Base-by-base conservation (phyloP, 2,113 vertebrate genomes). In the Lamprologus ornatipinnis region DNA sequence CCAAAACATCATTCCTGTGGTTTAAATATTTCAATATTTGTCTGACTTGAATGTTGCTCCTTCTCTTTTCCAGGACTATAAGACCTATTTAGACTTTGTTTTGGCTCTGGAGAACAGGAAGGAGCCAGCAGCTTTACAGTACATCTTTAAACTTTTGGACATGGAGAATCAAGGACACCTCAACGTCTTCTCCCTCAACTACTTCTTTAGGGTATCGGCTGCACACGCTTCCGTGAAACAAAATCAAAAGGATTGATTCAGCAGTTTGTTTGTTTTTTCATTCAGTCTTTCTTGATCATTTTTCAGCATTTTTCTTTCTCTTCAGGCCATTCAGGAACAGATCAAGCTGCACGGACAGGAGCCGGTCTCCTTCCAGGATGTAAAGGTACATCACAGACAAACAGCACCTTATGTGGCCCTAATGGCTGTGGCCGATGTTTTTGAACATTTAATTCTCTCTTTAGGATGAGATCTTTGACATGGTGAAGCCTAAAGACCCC, bases 401-500 rank as follows among this genome's bases (percentile, higher is more conserved):
- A 55, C 17, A 2, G 17, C 49, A 19, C 12, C 49, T 82, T 49
- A 40, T 53, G n/a, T 10, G 4, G 15, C 53, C 4, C 0, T 45
- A 75, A 78, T 23, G 19, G 7, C 33, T 0, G n/a, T 26, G 8
- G 5, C 0, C 1, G 1, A 6, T 79, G 6, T 28, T 53, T 23
- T 33, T 65, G 3, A 80, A 2, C 21, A 6, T 53, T 54, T 1
- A 31, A 49, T 83, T 91, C 26, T 84, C 49, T 88, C 92, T 88
- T 40, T 78, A 99, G 98, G 99, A 99, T 96, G 99, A 99, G 96
- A 99, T 99, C 90, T 99, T 98, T 95, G 98, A 99, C 92, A 99
- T 99, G 98, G 99, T 99, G 87, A 99, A 99, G 93, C 98, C 98
- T 68, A 99, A 97, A 92, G 98, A 99, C 94, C 98, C 98, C 58